Evolutionary conservation across 1,140 invertebrate genomes (phyloP).

Genomic region (Coenobita brevimanus): DNA sequence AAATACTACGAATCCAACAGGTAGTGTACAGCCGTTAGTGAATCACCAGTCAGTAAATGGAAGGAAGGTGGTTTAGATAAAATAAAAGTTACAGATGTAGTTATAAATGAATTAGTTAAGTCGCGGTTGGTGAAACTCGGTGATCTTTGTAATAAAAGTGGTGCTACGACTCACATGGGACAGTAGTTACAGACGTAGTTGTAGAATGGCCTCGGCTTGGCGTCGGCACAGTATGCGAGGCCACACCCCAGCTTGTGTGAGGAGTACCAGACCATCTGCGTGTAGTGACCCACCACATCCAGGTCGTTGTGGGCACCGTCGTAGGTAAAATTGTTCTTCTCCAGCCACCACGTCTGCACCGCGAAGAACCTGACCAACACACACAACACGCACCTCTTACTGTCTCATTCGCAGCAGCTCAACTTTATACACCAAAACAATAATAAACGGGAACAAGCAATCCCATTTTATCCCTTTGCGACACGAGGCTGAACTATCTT

Average conservation of each 20-base stretch:
- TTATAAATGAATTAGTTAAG: neutral
- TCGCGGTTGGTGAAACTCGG: neutral
- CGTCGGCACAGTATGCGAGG: constrained; percentile 80
- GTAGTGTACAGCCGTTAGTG: too few species aligned
- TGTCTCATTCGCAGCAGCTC: too few species aligned
- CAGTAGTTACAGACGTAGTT: constrained; percentile 93
- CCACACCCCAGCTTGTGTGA: constrained; percentile 87
- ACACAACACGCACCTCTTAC: too few species aligned
- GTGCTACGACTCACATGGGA: constrained; percentile 80
- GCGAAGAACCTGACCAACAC: constrained; percentile 82
- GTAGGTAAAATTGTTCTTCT: constrained; percentile 84
- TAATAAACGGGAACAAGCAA: too few species aligned
- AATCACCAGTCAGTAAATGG: too few species aligned
- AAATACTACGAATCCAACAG: too few species aligned
- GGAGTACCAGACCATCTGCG: constrained; percentile 88
- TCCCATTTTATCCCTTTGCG: too few species aligned
- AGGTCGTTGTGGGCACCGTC: constrained; percentile 79
- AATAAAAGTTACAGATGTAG: neutral
- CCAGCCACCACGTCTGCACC: constrained; percentile 85
- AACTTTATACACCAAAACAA: too few species aligned
- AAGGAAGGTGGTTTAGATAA: too few species aligned
- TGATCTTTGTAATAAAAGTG: neutral
- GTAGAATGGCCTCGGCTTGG: constrained; percentile 80
- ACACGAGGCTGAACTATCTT: too few species aligned
- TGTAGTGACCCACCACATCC: constrained; percentile 84